A percentile compares a stretch with the other conserved stretches of the same genome.
Evolutionary conservation across 92 coral and sea anemone species (phyloP).

Genomic region (Bergia puertoricense): DNA sequence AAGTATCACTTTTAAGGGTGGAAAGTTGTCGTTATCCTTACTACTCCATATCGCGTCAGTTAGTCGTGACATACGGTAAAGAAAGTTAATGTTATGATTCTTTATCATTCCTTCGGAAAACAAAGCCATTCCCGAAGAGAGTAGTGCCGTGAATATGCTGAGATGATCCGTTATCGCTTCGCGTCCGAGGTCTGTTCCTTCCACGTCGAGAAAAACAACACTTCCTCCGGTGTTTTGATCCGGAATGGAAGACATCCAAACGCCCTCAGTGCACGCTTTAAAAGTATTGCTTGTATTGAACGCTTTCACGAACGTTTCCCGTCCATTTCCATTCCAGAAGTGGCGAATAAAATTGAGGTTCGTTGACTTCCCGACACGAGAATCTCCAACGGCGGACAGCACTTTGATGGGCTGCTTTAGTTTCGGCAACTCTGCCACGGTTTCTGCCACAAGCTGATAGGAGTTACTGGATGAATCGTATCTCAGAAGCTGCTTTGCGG

Average conservation of each 20-base stretch:
- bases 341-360: conserved; percentile 63
- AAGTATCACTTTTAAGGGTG: conserved; percentile 49
- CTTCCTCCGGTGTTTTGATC: conserved; percentile 40
- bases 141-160: conserved; percentile 62
- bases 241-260: conserved; percentile 58
- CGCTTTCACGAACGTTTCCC: conserved; percentile 42
- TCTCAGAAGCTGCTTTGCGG: conserved; percentile 42
- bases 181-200: conserved; percentile 58
- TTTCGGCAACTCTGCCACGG: conserved; percentile 33
- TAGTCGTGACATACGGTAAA: conserved; percentile 57
- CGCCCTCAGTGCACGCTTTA: conserved; percentile 61
- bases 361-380: conserved; percentile 80
- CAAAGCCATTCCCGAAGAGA: conserved; percentile 60
- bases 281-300: conserved; percentile 63
- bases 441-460: conserved; percentile 25
- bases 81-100: conserved; percentile 49
- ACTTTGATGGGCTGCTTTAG: conserved; percentile 49
- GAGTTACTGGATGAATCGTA: conserved; percentile 19
- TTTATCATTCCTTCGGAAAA: conserved; percentile 45
- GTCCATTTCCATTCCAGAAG: conserved; percentile 36
- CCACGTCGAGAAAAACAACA: conserved; percentile 62
- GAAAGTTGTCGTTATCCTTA: conserved; percentile 46
- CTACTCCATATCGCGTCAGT: conserved; percentile 44
- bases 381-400: conserved; percentile 68
- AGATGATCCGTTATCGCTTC: conserved; percentile 50